A percentile compares a stretch with the other conserved stretches of the same genome.
Evolutionary conservation across 2,113 vertebrate species (phyloP).

Genomic region (Butorides virescens): DNA sequence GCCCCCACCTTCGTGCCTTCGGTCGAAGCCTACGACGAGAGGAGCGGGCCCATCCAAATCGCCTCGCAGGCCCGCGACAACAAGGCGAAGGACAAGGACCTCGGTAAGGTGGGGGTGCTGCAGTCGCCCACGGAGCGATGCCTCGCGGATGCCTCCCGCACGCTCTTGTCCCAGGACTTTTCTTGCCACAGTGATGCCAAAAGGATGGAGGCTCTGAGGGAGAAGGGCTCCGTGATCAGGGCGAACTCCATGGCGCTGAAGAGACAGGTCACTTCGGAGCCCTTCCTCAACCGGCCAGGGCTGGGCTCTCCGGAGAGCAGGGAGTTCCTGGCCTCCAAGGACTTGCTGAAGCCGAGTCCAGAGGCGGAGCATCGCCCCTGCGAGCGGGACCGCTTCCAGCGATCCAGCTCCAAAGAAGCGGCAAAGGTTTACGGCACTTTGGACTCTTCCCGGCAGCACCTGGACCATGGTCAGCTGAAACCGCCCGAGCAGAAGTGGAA

Average conservation of each 20-base stretch:
- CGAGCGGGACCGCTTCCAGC: conserved; percentile 71
- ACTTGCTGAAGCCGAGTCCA: conserved; percentile 76
- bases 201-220: conserved; percentile 77
- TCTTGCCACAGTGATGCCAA: conserved; percentile 76
- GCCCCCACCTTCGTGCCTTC: conserved; percentile 97
- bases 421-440: conserved; percentile 74
- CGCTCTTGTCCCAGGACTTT: conserved; percentile 75
- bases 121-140: conserved; percentile 77
- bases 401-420: conserved; percentile 69
- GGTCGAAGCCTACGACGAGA: conserved; percentile 92
- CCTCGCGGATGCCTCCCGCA: conserved; percentile 66
- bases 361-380: conserved; percentile 77
- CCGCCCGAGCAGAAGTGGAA: conserved; percentile 88
- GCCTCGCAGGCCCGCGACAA: conserved; percentile 91
- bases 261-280: conserved; percentile 74
- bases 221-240: conserved; percentile 91
- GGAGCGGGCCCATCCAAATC: conserved; percentile 89
- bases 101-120: conserved; percentile 72
- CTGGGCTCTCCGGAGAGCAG: conserved; percentile 82
- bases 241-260: conserved; percentile 82
- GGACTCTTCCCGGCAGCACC: conserved; percentile 73
- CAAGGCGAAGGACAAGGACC: conserved; percentile 79
- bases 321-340: conserved; percentile 81
- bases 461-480: conserved; percentile 64
- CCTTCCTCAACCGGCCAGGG: conserved; percentile 71